Evolutionary conservation across 2,797 vertebrate species (phyloP).

Genomic region (Hypotaenidia philippensis): DNA sequence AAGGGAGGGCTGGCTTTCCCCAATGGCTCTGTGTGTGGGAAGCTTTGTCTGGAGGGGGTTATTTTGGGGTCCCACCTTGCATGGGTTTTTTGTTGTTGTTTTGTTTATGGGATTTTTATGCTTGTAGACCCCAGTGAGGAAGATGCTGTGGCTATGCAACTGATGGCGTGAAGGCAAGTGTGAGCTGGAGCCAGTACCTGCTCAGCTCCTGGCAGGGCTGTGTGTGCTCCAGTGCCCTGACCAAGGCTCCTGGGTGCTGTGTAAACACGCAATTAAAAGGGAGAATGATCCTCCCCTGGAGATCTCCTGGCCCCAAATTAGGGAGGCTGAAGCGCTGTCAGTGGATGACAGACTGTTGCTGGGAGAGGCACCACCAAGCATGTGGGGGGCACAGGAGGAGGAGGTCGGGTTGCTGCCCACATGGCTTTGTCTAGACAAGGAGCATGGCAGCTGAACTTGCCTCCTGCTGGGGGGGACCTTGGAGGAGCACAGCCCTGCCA

Average conservation of each 20-base stretch:
- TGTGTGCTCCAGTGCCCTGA: not conserved
- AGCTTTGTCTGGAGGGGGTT: not conserved
- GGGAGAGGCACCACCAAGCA: not conserved
- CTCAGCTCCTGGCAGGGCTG: accelerated
- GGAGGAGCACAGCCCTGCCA: not conserved
- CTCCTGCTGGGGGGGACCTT: not conserved
- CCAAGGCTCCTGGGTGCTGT: accelerated
- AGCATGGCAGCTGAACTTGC: not conserved
- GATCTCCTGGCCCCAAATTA: not conserved
- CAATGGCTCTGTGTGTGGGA: accelerated
- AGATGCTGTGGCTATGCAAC: not conserved
- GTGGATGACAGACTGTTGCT: not conserved
- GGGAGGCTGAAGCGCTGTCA: not conserved
- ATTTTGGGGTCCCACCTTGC: not conserved
- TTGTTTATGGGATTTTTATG: no score
- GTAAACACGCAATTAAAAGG: not conserved
- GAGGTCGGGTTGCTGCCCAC: accelerated
- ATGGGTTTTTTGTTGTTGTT: no score
- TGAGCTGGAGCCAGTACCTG: accelerated
- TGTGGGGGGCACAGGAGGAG: accelerated
- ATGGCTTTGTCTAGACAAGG: not conserved
- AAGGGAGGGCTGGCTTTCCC: not conserved
- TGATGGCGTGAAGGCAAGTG: accelerated
- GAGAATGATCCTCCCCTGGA: not conserved
- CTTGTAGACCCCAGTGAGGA: accelerated